Evolutionary conservation across 2,888 invertebrate species (phyloP).

Genomic region (Callimorpha dominula): DNA sequence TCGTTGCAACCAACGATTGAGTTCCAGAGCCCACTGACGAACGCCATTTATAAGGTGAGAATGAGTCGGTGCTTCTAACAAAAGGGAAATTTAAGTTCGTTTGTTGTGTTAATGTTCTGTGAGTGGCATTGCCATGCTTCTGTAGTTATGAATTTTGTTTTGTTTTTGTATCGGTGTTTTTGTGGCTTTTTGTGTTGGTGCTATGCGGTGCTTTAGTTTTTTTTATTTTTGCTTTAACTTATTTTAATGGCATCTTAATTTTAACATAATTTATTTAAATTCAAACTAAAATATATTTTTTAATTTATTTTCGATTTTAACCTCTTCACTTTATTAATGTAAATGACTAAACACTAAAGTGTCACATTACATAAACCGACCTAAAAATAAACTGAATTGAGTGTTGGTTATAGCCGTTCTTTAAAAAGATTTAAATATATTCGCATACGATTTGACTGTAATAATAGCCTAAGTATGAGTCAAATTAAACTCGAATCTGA

Average conservation of each 20-base stretch:
- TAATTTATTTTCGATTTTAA: not conserved
- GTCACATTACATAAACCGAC: conserved; percentile 7
- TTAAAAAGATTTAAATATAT: conserved; percentile 22
- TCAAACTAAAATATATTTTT: not conserved
- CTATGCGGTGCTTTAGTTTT: conserved; percentile 15
- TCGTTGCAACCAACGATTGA: conserved; percentile 80
- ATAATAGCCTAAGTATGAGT: conserved; percentile 29
- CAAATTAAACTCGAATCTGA: conserved; percentile 26
- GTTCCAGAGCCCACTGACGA: conserved; percentile 83
- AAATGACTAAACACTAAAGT: not conserved
- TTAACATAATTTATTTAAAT: not conserved
- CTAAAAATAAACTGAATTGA: conserved; percentile 4
- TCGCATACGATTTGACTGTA: conserved; percentile 15
- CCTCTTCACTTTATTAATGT: not conserved
- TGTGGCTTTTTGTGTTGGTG: conserved; percentile 22
- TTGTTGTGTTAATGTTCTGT: conserved; percentile 35
- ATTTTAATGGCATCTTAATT: not conserved
- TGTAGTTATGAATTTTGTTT: conserved; percentile 7
- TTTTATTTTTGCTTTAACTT: not conserved
- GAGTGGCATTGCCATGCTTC: conserved; percentile 33
- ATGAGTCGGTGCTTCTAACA: conserved; percentile 50
- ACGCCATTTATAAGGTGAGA: conserved; percentile 77
- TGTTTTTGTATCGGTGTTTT: conserved; percentile 1
- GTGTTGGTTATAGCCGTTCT: conserved; percentile 12
- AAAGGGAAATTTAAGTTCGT: conserved; percentile 41